Conservation (phyloP, 64 coral and sea anemone genomes). For the Acropora tenuis region DNA sequence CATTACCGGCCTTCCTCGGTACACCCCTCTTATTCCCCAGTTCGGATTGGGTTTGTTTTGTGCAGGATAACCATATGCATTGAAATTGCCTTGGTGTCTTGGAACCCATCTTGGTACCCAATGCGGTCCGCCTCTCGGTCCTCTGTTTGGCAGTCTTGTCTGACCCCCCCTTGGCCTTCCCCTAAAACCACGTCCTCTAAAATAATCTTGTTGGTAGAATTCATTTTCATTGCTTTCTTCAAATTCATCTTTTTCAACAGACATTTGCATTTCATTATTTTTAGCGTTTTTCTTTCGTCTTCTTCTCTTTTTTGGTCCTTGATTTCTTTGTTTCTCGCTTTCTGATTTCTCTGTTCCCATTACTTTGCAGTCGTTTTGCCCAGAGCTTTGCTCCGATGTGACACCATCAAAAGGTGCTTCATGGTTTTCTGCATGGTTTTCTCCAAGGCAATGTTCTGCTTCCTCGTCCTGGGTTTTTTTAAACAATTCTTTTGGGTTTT, state of each 20-base stretch:
- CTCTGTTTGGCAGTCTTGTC: background rate
- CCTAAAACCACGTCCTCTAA: background rate
- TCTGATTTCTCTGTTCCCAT: background rate
- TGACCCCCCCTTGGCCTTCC: background rate
- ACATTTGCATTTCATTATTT: background rate
- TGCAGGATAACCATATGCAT: background rate
- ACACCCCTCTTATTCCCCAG: background rate
- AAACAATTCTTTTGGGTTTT: slow-evolving; percentile 18
- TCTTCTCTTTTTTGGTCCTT: background rate
- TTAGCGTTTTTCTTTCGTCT: background rate
- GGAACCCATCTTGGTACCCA: background rate
- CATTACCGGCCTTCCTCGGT: background rate
- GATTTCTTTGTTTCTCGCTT: background rate
- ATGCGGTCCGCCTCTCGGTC: background rate
- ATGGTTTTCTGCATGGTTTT: background rate
- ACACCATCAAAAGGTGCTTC: too few relatives aligned
- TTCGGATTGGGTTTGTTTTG: background rate
- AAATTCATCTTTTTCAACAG: background rate
- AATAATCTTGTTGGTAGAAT: background rate
- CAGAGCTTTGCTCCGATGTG: background rate
- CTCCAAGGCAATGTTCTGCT: background rate
- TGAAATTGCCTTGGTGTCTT: background rate
- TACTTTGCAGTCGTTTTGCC: background rate
- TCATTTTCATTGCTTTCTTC: background rate
- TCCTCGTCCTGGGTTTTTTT: background rate